Conservation (phyloP, 2,113 vertebrate genomes). For the Gila orcuttii region DNA sequence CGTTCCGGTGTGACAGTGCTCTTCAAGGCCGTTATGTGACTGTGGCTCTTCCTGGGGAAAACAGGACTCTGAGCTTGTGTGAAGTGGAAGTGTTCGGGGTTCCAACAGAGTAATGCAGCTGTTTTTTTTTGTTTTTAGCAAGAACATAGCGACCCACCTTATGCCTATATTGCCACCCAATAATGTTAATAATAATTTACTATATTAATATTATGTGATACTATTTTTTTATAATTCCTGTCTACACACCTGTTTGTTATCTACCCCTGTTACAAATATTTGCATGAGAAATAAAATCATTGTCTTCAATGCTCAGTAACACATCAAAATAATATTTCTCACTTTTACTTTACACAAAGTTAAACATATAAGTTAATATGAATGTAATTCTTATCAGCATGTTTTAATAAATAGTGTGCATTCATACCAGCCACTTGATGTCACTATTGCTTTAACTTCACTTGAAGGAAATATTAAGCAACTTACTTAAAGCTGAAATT, state of each 20-base stretch:
- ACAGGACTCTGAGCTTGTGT: slow-evolving; percentile 34
- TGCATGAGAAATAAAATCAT: background rate
- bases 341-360: background rate
- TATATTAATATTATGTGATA: too few species aligned
- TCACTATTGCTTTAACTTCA: slow-evolving; percentile 40
- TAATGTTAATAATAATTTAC: too few species aligned
- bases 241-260: background rate
- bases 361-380: background rate
- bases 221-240: background rate
- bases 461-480: background rate
- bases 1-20: background rate
- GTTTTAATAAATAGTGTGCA: background rate
- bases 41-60: background rate
- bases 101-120: background rate
- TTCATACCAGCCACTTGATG: slow-evolving; percentile 22
- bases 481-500: background rate
- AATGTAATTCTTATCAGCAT: background rate
- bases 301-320: background rate
- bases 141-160: background rate
- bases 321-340: background rate
- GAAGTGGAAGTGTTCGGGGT: slow-evolving; percentile 31
- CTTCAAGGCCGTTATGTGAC: slow-evolving; percentile 28
- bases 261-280: background rate
- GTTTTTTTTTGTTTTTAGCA: rapidly evolving
- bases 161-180: background rate